A percentile compares a stretch with the other conserved stretches of the same genome.
These are phyloP conservation scores for Sympetrum striolatum DNA, from an alignment of 2,888 invertebrate genomes.

Conservation along the genomic window DNA sequence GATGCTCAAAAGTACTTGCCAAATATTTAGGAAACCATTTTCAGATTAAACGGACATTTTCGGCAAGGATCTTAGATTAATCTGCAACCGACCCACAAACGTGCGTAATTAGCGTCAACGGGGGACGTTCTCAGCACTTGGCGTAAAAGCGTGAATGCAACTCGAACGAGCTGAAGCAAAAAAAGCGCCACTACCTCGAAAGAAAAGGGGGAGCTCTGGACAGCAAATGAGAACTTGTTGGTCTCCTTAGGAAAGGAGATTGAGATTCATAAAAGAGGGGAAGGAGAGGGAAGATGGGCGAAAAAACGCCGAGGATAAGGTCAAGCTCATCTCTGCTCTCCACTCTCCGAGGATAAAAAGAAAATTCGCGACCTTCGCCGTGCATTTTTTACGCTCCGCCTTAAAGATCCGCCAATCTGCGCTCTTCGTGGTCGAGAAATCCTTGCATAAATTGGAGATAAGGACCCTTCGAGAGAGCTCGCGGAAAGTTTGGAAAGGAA, in stretches of 20 bases:
- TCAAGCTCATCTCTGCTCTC: background rate
- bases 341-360: background rate
- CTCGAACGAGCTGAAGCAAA: background rate
- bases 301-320: background rate
- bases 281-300: background rate
- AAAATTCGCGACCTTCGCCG: background rate
- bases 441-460: background rate
- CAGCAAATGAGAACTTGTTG: slow-evolving; percentile 1
- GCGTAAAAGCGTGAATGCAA: background rate
- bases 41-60: no score
- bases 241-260: background rate
- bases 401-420: background rate
- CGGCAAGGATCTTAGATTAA: no score
- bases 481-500: background rate
- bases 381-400: background rate
- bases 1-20: no score
- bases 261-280: background rate
- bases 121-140: no score
- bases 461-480: background rate
- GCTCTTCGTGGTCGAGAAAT: background rate
- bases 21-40: no score
- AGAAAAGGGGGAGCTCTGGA: background rate
- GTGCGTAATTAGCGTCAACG: no score
- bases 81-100: no score
- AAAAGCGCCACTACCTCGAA: background rate